Conservation (phyloP, 2,113 vertebrate species). For the Spea multiplicata region DNA sequence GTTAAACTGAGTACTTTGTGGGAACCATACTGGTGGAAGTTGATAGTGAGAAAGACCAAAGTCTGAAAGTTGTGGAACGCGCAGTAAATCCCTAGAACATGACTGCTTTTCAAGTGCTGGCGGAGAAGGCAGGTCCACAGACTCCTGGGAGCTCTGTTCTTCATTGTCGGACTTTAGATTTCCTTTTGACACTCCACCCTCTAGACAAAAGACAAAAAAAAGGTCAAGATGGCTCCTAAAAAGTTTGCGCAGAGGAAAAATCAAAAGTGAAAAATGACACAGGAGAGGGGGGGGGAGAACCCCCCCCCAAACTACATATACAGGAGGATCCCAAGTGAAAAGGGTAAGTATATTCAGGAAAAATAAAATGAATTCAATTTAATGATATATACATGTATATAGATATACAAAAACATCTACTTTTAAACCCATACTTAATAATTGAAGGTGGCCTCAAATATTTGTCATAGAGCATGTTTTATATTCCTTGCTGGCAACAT, state of each 20-base stretch:
- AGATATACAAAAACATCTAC: too few relatives aligned
- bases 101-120: constrained; percentile 3
- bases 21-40: constrained; percentile 59
- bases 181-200: constrained; percentile 31
- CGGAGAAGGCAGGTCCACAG: background rate
- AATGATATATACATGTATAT: too few relatives aligned
- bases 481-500: background rate
- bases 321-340: too few relatives aligned
- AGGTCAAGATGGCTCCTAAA: background rate
- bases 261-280: background rate
- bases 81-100: constrained; percentile 50
- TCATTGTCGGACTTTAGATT: background rate
- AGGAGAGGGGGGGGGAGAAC: background rate
- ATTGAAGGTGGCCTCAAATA: too few relatives aligned
- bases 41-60: constrained; percentile 82
- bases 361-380: too few relatives aligned
- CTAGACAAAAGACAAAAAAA: constrained; percentile 45
- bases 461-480: too few relatives aligned
- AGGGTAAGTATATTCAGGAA: too few relatives aligned
- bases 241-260: background rate
- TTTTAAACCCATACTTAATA: too few relatives aligned
- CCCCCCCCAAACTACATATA: too few relatives aligned
- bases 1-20: rapidly evolving
- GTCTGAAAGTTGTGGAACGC: constrained; percentile 79
- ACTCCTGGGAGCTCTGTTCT: constrained; percentile 22